A percentile compares a stretch with the other conserved stretches of the same genome.
These are phyloP conservation scores for Phalloptychus januarius DNA, from an alignment of 2,797 vertebrate genomes.

Conservation along the genomic window DNA sequence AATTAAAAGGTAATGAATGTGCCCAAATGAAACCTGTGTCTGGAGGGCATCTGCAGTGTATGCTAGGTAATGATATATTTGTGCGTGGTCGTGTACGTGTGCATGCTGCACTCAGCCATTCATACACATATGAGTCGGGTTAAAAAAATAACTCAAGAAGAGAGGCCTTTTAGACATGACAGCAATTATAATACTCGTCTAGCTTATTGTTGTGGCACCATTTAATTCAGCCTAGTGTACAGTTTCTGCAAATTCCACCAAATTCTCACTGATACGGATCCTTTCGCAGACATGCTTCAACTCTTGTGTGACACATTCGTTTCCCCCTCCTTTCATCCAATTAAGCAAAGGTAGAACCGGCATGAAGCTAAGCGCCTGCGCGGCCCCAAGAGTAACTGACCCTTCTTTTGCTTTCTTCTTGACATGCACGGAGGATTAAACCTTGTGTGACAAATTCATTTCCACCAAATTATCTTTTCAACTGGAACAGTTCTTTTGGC, in stretches of 20 bases:
- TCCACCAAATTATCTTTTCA: slow-evolving; percentile 68
- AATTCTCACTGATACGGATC: not conserved
- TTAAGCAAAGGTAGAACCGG: slow-evolving; percentile 44
- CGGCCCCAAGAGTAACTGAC: slow-evolving; percentile 45
- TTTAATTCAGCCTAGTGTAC: slow-evolving; percentile 24
- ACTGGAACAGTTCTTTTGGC: slow-evolving; percentile 60
- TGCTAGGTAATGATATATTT: slow-evolving; percentile 75
- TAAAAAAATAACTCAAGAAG: slow-evolving; percentile 35
- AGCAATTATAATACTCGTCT: slow-evolving; percentile 20
- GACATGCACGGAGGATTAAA: slow-evolving; percentile 55
- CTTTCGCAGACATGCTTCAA: slow-evolving; percentile 38
- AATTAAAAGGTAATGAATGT: slow-evolving; percentile 95
- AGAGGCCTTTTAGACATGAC: slow-evolving; percentile 44
- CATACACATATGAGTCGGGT: slow-evolving; percentile 49
- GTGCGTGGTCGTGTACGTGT: slow-evolving; percentile 28
- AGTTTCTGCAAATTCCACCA: not conserved
- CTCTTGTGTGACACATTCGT: slow-evolving; percentile 33
- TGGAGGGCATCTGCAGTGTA: slow-evolving; percentile 81
- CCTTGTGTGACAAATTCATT: slow-evolving; percentile 73
- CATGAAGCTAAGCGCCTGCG: slow-evolving; percentile 52
- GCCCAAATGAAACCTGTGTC: slow-evolving; percentile 85
- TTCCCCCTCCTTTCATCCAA: slow-evolving; percentile 29
- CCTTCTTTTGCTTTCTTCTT: slow-evolving; percentile 59
- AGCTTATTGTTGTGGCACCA: slow-evolving; percentile 8
- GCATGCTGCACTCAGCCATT: slow-evolving; percentile 28